Base-by-base conservation (phyloP, 2,113 vertebrate genomes). In the Bubo bubo region DNA sequence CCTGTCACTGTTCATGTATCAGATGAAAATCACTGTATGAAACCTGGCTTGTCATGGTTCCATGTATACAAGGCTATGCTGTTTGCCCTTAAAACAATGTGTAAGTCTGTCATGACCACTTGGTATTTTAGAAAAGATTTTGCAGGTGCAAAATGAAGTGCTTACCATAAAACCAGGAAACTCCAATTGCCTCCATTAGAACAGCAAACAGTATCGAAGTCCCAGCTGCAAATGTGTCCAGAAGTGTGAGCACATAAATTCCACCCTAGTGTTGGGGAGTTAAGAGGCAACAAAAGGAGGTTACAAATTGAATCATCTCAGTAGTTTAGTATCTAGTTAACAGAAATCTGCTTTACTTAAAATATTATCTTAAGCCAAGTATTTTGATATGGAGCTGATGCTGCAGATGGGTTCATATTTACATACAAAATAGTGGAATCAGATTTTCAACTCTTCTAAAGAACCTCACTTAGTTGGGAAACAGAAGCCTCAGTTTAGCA, bases 131-230 rank as follows among this genome's bases (percentile, higher is more conserved):
- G 64, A 66, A 70, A 60, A 92, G 59, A 28, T 82, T 76, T 64
- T 82, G 35, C 34, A 59, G 6, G 13, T 35, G 52, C 23, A 50
- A 47, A 79, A 52, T 12, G 28, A 67, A 76, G 9, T 23, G 76
- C 99, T 80, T 97, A 99, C 99, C 99, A 53, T 99, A 99, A 97
- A 99, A 99, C 99, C 99, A 99, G 34, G 99, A 99, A 56, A 99
- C 99, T 37, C 99, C 99, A 8, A 99, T 99, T 86, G 99, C 99
- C 90, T 99, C 99, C 95, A 99, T 99, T 90, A 99, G 98, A 84
- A 99, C 99, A 8, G 98, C 99, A 95, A 99, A 99, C 15, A 99
- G 88, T 97, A 99, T 99, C 6, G 99, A 99, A 12, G 99, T 99
- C 50, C 99, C 99, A 10, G 99, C 99, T 41, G 99, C 99, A 90